Evolutionary conservation across 2,888 invertebrate genomes (phyloP).

Genomic region (Anarsia innoxiella): DNA sequence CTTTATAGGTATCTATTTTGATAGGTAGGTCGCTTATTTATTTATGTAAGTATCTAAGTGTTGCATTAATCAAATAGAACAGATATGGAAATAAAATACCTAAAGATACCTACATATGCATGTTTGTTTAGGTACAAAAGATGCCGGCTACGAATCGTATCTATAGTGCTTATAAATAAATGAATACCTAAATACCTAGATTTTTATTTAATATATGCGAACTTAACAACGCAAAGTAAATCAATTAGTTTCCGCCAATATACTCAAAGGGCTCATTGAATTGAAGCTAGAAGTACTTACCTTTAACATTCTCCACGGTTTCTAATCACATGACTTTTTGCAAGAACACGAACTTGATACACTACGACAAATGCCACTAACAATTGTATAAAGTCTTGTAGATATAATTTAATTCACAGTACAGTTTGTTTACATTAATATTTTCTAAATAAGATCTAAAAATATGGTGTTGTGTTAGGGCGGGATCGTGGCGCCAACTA

Average conservation of each 20-base stretch:
- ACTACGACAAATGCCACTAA: too few species aligned
- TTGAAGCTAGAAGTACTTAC: slow-evolving; percentile 13
- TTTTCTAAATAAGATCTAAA: slow-evolving; percentile 44
- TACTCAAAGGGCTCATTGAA: background rate
- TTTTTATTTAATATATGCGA: too few species aligned
- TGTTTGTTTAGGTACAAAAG: too few species aligned
- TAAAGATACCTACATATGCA: too few species aligned
- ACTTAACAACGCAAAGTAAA: background rate
- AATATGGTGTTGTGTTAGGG: slow-evolving; percentile 56
- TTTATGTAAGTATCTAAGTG: too few species aligned
- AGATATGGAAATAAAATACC: too few species aligned
- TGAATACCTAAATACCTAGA: too few species aligned
- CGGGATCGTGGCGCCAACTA: slow-evolving; percentile 68
- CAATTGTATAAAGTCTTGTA: slow-evolving; percentile 12
- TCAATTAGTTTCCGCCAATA: background rate
- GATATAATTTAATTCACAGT: slow-evolving; percentile 33
- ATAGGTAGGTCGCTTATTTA: too few species aligned
- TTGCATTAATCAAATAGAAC: too few species aligned
- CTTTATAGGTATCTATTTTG: too few species aligned
- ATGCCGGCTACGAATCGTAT: too few species aligned
- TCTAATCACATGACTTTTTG: slow-evolving; percentile 13
- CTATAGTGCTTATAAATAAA: too few species aligned
- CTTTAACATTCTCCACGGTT: slow-evolving; percentile 13
- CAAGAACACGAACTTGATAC: background rate
- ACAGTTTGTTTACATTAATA: slow-evolving; percentile 65